A percentile compares a stretch with the other conserved stretches of the same genome.
Evolutionary conservation across 2,888 invertebrate genomes (phyloP).

Genomic region (Acanthosoma haemorrhoidale): DNA sequence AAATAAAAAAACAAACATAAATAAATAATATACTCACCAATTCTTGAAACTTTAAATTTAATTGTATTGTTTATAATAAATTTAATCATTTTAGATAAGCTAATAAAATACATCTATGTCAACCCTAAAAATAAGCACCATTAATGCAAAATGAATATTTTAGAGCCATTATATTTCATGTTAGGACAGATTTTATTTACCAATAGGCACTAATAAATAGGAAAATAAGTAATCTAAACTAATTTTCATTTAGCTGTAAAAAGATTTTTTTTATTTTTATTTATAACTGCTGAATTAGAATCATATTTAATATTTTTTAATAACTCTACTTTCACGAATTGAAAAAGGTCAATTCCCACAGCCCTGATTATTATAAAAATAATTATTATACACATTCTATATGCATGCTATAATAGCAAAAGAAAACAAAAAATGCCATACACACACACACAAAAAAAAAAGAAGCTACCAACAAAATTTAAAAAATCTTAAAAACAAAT

Average conservation of each 20-base stretch:
- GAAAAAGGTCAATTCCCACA: conserved; percentile 6
- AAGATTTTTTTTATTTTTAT: background rate
- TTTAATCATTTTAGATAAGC: background rate
- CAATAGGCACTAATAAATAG: conserved; percentile 9
- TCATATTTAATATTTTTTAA: background rate
- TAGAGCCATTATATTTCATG: background rate
- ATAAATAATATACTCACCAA: too few species aligned
- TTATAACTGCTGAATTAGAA: background rate
- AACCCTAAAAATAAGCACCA: background rate
- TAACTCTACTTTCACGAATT: background rate
- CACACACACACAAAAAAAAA: too few species aligned
- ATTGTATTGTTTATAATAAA: background rate
- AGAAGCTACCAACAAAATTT: too few species aligned
- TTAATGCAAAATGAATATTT: background rate
- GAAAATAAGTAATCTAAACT: background rate
- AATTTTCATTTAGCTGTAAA: background rate
- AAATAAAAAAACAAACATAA: background rate
- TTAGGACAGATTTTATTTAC: background rate
- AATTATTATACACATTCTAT: background rate
- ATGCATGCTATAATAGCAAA: too few species aligned
- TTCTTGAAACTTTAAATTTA: too few species aligned
- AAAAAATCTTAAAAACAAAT: too few species aligned
- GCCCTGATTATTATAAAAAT: conserved; percentile 3
- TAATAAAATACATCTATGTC: background rate
- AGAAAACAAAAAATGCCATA: too few species aligned